Evolutionary conservation across 92 coral and sea anemone genomes (phyloP).

Genomic region (Galaxea fascicularis): DNA sequence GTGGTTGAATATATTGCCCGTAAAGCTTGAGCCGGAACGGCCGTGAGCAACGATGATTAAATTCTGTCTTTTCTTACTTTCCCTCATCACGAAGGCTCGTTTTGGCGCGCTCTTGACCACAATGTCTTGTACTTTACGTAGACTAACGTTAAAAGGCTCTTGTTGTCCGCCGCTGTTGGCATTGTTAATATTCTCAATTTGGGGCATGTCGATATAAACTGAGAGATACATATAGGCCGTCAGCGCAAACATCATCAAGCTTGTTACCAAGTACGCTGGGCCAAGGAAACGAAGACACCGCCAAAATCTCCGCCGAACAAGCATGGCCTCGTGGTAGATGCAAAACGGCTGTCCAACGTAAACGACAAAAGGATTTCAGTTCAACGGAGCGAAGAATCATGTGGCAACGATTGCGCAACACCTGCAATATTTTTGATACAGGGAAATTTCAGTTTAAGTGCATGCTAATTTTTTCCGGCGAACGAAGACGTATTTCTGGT

Average conservation of each 20-base stretch:
- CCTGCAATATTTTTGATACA: no score
- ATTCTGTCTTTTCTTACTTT: conserved; percentile 21
- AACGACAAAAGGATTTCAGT: no score
- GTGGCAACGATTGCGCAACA: no score
- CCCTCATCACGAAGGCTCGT: not conserved
- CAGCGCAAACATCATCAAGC: not conserved
- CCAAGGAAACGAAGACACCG: not conserved
- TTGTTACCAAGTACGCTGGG: not conserved
- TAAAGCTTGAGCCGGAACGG: conserved; percentile 59
- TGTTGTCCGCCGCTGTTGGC: not conserved
- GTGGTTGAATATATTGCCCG: conserved; percentile 43
- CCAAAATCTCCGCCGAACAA: conserved; percentile 7
- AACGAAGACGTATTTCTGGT: no score
- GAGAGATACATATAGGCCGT: not conserved
- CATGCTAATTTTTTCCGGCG: no score
- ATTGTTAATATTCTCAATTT: not conserved
- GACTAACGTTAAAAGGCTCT: not conserved
- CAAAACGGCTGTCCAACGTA: no score
- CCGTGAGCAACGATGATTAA: conserved; percentile 58
- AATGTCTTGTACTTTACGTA: not conserved
- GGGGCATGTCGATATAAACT: conserved; percentile 1
- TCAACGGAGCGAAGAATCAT: no score
- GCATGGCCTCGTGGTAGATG: not conserved
- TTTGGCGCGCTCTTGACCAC: not conserved
- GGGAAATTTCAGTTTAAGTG: no score